Percentiles rank a stretch among this genome's conserved stretches.
Evolutionary conservation across 2,797 vertebrate species (phyloP).

Genomic region (Gymnodraco acuticeps): DNA sequence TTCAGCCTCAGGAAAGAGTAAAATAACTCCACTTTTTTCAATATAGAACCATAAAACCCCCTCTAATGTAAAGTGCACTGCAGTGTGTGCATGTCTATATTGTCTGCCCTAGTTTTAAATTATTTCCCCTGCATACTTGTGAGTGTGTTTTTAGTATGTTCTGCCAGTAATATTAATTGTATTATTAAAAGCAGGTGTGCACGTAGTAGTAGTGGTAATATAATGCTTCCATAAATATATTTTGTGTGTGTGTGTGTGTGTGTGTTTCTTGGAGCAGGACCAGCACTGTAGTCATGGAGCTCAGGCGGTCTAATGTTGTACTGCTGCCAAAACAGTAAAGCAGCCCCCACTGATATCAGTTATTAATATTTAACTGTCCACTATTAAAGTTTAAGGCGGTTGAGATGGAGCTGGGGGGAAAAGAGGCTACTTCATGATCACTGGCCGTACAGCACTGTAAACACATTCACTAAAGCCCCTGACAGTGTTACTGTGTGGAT

Average conservation of each 20-base stretch:
- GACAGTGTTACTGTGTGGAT: conserved; percentile 75
- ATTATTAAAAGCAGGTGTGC: conserved; percentile 7
- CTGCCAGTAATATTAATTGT: background rate
- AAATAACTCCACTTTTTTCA: conserved; percentile 7
- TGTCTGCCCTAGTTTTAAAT: conserved; percentile 29
- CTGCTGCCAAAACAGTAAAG: conserved; percentile 83
- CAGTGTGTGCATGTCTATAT: conserved; percentile 13
- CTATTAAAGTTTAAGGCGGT: conserved; percentile 84
- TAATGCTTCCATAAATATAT: background rate
- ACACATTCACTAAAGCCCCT: conserved; percentile 74
- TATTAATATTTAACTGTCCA: conserved; percentile 88
- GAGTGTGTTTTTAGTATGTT: conserved; percentile 8
- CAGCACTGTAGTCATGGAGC: conserved; percentile 76
- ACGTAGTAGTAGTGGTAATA: conserved; percentile 1
- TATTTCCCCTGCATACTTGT: conserved; percentile 8
- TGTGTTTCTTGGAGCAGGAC: conserved; percentile 64
- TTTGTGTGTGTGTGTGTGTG: conserved; percentile 23
- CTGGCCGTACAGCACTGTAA: conserved; percentile 71
- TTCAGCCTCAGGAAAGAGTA: conserved; percentile 9
- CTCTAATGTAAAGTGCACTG: conserved; percentile 22
- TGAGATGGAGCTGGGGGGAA: conserved; percentile 72
- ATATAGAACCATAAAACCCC: conserved; percentile 5
- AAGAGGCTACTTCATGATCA: conserved; percentile 76
- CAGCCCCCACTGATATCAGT: conserved; percentile 83
- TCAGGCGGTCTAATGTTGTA: conserved; percentile 74